Evolutionary conservation across 2,113 vertebrate genomes (phyloP).

Genomic region (Ardeotis arabs): DNA sequence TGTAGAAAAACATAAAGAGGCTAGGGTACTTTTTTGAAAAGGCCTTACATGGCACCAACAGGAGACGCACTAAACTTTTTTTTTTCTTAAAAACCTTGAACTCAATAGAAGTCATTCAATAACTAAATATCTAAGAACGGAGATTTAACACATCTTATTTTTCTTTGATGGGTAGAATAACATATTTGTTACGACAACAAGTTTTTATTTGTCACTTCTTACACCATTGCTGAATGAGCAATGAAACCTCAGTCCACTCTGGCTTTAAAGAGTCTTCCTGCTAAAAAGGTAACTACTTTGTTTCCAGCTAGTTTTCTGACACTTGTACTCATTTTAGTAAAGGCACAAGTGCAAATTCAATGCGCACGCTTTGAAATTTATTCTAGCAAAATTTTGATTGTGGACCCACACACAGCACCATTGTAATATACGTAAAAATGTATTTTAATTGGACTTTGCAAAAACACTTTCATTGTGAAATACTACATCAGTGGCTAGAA

Average conservation of each 20-base stretch:
- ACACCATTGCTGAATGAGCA: not conserved
- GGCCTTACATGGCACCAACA: rapidly evolving
- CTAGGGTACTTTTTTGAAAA: not conserved
- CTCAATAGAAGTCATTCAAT: not conserved
- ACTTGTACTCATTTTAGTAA: not conserved
- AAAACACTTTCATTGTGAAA: not conserved
- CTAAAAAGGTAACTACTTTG: not conserved
- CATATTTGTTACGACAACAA: not conserved
- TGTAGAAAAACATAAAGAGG: not conserved
- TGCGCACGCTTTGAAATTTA: not conserved
- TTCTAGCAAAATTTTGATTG: not conserved
- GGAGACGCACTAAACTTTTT: not conserved
- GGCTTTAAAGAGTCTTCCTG: not conserved
- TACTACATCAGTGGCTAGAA: not conserved
- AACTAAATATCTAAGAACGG: not conserved
- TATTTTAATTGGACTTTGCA: not conserved
- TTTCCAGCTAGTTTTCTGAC: not conserved
- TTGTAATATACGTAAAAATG: not conserved
- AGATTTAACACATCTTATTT: not conserved
- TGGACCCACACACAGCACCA: not conserved
- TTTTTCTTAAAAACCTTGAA: not conserved
- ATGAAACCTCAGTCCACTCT: not conserved
- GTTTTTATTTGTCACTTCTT: not conserved
- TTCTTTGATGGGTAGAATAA: not conserved
- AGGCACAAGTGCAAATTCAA: not conserved